Percentiles rank a stretch among this genome's conserved stretches.
Evolutionary conservation across 2,113 vertebrate species (phyloP).

Genomic region (Pelecanus crispus): DNA sequence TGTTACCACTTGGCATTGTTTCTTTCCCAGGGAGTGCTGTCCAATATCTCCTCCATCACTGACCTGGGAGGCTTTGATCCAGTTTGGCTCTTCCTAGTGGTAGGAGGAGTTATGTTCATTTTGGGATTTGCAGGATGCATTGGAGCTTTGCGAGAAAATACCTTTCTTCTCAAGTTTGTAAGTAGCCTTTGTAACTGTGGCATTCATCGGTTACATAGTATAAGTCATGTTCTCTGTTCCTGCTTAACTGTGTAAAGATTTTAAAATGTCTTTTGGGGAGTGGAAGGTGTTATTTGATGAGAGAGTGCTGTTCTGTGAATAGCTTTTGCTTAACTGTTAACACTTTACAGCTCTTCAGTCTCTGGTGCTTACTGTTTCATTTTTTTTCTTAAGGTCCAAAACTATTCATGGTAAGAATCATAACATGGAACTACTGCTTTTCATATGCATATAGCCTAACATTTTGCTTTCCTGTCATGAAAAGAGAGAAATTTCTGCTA

Average conservation of each 20-base stretch:
- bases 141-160: constrained; percentile 94
- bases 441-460: not conserved
- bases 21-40: constrained; percentile 86
- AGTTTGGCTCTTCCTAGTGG: constrained; percentile 96
- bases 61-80: constrained; percentile 97
- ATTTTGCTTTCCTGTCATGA: not conserved
- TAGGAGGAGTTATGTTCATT: constrained; percentile 98
- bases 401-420: not conserved
- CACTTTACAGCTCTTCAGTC: not conserved
- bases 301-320: not conserved
- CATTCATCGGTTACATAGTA: not conserved
- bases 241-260: not conserved
- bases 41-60: constrained; percentile 98
- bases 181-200: constrained; percentile 56
- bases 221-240: not conserved
- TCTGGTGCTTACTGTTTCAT: not conserved
- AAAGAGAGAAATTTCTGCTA: not conserved
- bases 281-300: not conserved
- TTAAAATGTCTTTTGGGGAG: not conserved
- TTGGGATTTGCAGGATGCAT: constrained; percentile 97
- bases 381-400: not conserved
- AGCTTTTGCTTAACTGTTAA: not conserved
- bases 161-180: constrained; percentile 97
- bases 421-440: not conserved
- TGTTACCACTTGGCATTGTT: not conserved